These are phyloP conservation scores for Momotus momota DNA, from an alignment of 2,797 vertebrate genomes.

Conservation along the genomic window DNA sequence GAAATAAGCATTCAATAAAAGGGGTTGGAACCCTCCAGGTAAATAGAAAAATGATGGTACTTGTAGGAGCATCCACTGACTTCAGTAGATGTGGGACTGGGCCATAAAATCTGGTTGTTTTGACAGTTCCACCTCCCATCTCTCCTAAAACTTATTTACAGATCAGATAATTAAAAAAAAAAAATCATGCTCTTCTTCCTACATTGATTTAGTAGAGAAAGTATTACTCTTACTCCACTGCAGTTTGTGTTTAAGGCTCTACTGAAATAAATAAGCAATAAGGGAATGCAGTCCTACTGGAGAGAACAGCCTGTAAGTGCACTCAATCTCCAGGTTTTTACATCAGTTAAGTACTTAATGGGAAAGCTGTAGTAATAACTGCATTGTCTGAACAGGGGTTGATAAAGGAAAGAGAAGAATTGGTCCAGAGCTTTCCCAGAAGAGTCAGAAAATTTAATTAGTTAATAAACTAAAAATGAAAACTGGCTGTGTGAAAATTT, in stretches of 20 bases:
- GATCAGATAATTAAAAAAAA: not conserved
- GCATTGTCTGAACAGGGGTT: not conserved
- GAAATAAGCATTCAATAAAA: not conserved
- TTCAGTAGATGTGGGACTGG: not conserved
- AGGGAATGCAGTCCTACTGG: not conserved
- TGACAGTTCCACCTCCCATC: not conserved
- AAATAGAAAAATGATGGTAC: not conserved
- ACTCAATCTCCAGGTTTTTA: not conserved
- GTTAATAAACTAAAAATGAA: not conserved
- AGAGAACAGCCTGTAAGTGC: not conserved
- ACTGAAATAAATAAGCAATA: not conserved
- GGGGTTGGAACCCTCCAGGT: not conserved
- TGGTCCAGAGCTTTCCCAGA: not conserved
- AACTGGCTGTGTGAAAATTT: not conserved
- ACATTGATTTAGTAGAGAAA: not conserved
- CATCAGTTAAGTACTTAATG: not conserved
- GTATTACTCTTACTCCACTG: not conserved
- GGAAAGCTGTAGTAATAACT: not conserved
- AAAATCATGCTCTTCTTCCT: not conserved
- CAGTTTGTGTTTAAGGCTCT: not conserved
- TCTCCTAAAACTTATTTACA: slow-evolving; percentile 37
- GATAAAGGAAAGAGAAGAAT: not conserved
- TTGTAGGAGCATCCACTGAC: not conserved
- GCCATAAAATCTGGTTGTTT: slow-evolving; percentile 30
- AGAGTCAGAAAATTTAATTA: not conserved